Evolutionary conservation across 2,888 invertebrate species (phyloP).

Genomic region (Drosophila helvetica): DNA sequence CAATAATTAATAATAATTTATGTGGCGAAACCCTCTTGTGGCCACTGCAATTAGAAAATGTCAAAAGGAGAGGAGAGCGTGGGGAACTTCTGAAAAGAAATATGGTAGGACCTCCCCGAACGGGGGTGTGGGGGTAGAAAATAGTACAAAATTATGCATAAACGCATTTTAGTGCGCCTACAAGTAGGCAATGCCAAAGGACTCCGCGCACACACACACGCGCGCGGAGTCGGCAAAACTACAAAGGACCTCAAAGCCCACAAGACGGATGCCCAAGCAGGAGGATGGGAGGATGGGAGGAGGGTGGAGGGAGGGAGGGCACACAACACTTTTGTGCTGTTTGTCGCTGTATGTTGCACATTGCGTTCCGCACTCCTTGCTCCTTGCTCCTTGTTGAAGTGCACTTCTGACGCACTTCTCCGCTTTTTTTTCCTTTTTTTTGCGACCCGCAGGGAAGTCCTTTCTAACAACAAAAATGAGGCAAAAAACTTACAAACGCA

Average conservation of each 20-base stretch:
- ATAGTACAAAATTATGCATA: constrained; percentile 76
- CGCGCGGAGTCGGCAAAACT: constrained; percentile 48
- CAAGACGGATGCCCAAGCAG: constrained; percentile 27
- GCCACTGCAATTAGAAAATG: constrained; percentile 65
- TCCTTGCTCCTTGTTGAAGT: constrained; percentile 61
- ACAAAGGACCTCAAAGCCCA: constrained; percentile 57
- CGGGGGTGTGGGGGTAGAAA: constrained; percentile 3
- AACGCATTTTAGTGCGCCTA: constrained; percentile 82
- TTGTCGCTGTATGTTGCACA: constrained; percentile 39
- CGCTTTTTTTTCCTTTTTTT: constrained; percentile 1
- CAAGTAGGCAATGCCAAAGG: constrained; percentile 76
- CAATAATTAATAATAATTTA: constrained; percentile 79
- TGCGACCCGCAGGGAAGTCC: constrained; percentile 42
- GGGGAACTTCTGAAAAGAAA: background rate
- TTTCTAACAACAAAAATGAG: constrained; percentile 28
- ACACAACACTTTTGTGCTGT: constrained; percentile 47
- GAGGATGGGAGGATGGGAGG: background rate
- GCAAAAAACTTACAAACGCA: constrained; percentile 53
- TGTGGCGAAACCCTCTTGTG: constrained; percentile 49
- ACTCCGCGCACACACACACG: constrained; percentile 2
- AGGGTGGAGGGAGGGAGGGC: background rate
- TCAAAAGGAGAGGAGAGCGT: constrained; percentile 25
- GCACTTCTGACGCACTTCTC: constrained; percentile 77
- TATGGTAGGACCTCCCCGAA: background rate
- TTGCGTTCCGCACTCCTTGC: constrained; percentile 56